Evolutionary conservation across 1,140 invertebrate genomes (phyloP).

Genomic region (Ditylenchus dipsaci): DNA sequence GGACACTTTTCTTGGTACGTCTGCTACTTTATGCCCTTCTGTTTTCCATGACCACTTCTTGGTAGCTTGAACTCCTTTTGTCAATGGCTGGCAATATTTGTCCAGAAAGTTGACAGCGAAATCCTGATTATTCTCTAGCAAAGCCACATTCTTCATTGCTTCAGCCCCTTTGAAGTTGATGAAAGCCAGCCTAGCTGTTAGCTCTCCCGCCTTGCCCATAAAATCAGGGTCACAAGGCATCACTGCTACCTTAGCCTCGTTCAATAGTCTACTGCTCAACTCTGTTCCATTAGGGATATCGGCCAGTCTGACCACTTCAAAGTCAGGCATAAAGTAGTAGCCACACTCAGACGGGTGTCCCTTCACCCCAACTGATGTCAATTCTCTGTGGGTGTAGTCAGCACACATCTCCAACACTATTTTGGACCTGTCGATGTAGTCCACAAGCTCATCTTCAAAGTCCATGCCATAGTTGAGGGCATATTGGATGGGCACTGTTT

Average conservation of each 20-base stretch:
- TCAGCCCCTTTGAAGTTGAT: constrained; percentile 57
- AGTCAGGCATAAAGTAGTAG: constrained; percentile 1
- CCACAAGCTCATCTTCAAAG: constrained; percentile 41
- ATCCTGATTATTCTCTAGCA: constrained; percentile 40
- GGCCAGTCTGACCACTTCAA: neutral
- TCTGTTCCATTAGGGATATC: neutral
- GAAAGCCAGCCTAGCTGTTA: constrained; percentile 58
- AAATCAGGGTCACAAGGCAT: constrained; percentile 56
- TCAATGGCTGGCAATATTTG: constrained; percentile 43
- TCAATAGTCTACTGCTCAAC: neutral
- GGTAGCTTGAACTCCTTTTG: constrained; percentile 14
- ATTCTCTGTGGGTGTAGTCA: neutral
- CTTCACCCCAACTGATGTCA: neutral
- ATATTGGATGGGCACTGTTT: constrained; percentile 54
- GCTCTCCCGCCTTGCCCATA: constrained; percentile 49
- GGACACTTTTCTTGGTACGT: no score
- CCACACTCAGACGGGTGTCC: neutral
- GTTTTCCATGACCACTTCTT: constrained; percentile 5
- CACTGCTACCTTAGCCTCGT: neutral
- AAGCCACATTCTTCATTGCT: constrained; percentile 34
- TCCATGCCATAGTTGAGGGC: constrained; percentile 48
- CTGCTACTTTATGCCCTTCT: no score
- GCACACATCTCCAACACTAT: constrained; percentile 58
- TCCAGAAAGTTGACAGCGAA: constrained; percentile 53
- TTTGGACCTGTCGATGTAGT: constrained; percentile 54